Conservation (phyloP, 2,113 vertebrate genomes). For the Phalacrocorax aristotelis region DNA sequence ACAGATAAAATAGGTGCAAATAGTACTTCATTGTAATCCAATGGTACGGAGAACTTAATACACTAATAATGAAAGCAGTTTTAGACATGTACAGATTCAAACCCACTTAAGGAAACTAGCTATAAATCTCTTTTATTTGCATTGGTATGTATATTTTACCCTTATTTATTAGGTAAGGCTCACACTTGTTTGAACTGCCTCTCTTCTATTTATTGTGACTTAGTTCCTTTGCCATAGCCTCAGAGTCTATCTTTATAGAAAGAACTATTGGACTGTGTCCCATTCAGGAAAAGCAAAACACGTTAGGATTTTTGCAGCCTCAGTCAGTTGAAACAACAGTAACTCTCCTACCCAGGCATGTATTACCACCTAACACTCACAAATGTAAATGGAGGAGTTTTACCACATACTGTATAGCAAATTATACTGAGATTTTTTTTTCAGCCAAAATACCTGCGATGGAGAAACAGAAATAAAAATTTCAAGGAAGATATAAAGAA, state of each 20-base stretch:
- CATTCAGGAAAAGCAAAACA: neutral
- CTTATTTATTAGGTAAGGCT: neutral
- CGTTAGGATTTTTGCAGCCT: neutral
- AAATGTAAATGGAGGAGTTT: neutral
- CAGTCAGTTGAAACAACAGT: neutral
- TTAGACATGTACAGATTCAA: neutral
- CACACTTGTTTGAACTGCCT: neutral
- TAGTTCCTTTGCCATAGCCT: neutral
- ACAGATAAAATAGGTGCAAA: neutral
- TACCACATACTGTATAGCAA: neutral
- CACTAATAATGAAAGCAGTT: neutral
- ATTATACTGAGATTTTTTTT: neutral
- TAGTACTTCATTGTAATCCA: neutral
- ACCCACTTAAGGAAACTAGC: neutral
- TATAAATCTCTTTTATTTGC: neutral
- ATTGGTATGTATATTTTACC: neutral
- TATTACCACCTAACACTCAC: neutral
- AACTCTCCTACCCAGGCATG: neutral
- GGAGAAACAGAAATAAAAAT: neutral
- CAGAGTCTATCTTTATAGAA: neutral
- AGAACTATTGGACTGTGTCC: neutral
- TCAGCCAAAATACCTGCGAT: neutral
- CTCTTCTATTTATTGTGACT: neutral
- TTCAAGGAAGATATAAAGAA: neutral
- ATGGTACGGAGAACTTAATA: fast-evolving